Conservation (phyloP, 2,113 vertebrate species). For the Mus pahari region DNA sequence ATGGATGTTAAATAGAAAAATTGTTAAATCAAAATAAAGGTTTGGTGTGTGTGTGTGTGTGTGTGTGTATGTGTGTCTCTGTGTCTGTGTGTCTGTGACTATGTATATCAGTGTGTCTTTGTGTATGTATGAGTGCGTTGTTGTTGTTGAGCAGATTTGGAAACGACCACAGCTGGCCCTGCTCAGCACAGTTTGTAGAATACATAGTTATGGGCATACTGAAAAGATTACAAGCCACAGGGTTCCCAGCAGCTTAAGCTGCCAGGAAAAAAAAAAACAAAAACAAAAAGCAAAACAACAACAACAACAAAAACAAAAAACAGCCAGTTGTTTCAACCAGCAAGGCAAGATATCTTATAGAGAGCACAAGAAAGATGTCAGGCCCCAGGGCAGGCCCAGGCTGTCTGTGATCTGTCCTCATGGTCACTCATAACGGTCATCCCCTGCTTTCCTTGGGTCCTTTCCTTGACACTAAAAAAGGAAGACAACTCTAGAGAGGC, state of each 20-base stretch:
- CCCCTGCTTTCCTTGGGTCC: not conserved
- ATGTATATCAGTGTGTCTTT: not conserved
- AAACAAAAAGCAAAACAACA: too few species aligned
- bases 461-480: not conserved
- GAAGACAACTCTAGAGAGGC: not conserved
- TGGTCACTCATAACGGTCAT: not conserved
- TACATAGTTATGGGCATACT: too few species aligned
- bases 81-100: not conserved
- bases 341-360: not conserved
- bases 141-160: constrained; percentile 18
- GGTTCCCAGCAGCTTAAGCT: fast-evolving
- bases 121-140: not conserved
- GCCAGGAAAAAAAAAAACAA: not conserved
- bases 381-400: not conserved
- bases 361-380: not conserved
- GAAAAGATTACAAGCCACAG: not conserved
- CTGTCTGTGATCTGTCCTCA: not conserved
- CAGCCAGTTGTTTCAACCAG: not conserved
- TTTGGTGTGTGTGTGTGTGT: not conserved
- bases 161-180: not conserved
- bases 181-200: too few species aligned
- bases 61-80: not conserved
- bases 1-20: not conserved
- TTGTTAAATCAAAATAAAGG: not conserved
- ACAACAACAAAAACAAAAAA: too few species aligned